These are phyloP conservation scores for Platyrinchus mystaceus DNA, from an alignment of 2,797 vertebrate species.

Conservation along the genomic window DNA sequence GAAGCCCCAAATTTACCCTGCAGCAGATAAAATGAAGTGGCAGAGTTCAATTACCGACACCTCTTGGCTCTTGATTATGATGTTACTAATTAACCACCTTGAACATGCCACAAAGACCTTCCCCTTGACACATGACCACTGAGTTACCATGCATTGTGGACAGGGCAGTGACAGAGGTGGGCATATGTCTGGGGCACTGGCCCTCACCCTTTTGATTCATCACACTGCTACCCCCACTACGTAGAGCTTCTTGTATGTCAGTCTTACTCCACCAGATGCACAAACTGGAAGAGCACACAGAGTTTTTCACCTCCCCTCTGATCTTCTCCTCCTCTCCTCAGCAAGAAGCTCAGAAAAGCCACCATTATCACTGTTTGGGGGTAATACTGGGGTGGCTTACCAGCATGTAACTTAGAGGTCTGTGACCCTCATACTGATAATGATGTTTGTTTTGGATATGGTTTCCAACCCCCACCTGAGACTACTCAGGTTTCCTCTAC, in stretches of 20 bases:
- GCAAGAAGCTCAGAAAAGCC: neutral
- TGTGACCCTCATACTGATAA: neutral
- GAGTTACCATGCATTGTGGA: neutral
- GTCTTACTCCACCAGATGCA: neutral
- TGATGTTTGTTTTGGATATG: neutral
- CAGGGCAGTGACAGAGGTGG: neutral
- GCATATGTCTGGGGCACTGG: neutral
- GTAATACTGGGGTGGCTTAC: neutral
- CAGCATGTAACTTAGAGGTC: neutral
- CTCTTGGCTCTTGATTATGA: neutral
- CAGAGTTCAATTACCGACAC: neutral
- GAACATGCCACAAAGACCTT: neutral
- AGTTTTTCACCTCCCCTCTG: neutral
- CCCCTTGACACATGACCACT: neutral
- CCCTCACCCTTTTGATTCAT: rapidly evolving
- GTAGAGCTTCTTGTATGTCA: neutral
- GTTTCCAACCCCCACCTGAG: neutral
- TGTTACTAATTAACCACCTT: neutral
- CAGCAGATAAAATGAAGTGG: neutral
- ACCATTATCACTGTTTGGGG: neutral
- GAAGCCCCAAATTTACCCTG: neutral
- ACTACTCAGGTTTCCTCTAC: neutral
- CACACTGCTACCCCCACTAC: rapidly evolving
- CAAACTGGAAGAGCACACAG: neutral
- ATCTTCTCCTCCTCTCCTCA: neutral